phyloP scores from a whole-genome alignment of 2,797 vertebrate genomes.

The Peromyscus eremicus region DNA sequence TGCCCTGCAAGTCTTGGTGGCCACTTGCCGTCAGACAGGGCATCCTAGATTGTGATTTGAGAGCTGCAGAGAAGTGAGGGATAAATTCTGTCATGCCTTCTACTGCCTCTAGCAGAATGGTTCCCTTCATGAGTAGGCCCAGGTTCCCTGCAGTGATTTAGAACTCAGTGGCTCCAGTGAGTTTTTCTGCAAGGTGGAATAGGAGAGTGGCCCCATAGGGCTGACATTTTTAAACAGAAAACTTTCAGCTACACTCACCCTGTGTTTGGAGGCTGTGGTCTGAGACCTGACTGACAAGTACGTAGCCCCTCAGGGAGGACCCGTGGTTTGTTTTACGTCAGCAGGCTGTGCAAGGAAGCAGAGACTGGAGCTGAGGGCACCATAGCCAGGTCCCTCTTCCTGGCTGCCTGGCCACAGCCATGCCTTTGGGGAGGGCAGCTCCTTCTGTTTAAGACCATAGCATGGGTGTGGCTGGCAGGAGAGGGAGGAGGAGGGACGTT shows the following conservation, averaged over 20 bases:
- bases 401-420: background rate
- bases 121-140: no score
- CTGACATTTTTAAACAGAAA: background rate
- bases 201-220: background rate
- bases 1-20: background rate
- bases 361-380: background rate
- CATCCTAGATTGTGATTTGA: background rate
- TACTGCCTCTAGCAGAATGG: background rate
- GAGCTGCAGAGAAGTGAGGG: background rate
- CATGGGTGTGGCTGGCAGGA: background rate
- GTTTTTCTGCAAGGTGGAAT: background rate
- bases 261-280: background rate
- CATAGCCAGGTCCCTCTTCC: rapidly evolving
- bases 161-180: background rate
- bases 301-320: background rate
- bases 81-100: rapidly evolving
- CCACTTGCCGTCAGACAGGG: background rate
- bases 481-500: background rate
- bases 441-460: rapidly evolving
- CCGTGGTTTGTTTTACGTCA: rapidly evolving
- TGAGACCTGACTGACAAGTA: background rate
- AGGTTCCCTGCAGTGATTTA: background rate
- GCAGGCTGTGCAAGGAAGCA: background rate
- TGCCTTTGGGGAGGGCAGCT: background rate
- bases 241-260: background rate